These are phyloP conservation scores for Percopsis omiscomaycus DNA, from an alignment of 2,797 vertebrate species.

Conservation along the genomic window DNA sequence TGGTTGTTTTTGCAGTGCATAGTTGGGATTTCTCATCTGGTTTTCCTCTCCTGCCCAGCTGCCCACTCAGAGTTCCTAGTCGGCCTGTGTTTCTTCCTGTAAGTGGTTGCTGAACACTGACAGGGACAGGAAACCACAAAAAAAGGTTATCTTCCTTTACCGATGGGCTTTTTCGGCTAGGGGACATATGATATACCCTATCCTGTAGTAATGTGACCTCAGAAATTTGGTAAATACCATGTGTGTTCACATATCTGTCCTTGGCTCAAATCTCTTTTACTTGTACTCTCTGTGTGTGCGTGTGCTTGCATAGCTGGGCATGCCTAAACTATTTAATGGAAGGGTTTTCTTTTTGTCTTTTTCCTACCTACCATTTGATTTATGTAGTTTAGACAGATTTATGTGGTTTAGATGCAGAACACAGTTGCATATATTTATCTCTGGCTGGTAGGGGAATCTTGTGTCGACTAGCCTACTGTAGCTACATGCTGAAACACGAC, in stretches of 20 bases:
- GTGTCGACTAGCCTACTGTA: conserved; percentile 27
- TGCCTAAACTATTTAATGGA: conserved; percentile 9
- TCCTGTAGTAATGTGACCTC: conserved; percentile 20
- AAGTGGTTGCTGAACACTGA: conserved; percentile 29
- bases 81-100: conserved; percentile 33
- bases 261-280: background rate
- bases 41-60: conserved; percentile 41
- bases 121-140: conserved; percentile 45
- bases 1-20: conserved; percentile 38
- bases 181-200: conserved; percentile 25
- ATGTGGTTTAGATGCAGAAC: conserved; percentile 3
- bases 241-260: conserved; percentile 18
- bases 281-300: background rate
- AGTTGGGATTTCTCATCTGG: conserved; percentile 43
- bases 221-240: background rate
- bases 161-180: conserved; percentile 11
- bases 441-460: conserved; percentile 15
- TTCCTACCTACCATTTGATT: conserved; percentile 24
- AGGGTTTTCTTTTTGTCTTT: conserved; percentile 2
- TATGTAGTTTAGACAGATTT: conserved; percentile 16
- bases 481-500: background rate
- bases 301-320: conserved; percentile 3
- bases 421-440: conserved; percentile 27
- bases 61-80: conserved; percentile 11
- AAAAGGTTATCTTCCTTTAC: conserved; percentile 38